Percentiles rank a stretch among this genome's conserved stretches.
Evolutionary conservation across 1,140 invertebrate genomes (phyloP).

Genomic region (Tribolium castaneum): DNA sequence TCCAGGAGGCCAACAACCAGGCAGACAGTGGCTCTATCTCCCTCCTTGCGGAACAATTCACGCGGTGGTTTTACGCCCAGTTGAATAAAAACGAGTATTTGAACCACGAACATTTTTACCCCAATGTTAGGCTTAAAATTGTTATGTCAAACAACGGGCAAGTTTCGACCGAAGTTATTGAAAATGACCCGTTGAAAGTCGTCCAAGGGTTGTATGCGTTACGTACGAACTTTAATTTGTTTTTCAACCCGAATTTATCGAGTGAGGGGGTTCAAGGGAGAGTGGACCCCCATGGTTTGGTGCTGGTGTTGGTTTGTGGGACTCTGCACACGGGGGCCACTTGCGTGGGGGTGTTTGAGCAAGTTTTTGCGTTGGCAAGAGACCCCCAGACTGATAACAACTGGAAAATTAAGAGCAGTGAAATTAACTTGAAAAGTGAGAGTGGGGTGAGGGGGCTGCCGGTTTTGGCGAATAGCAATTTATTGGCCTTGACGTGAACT

Average conservation of each 20-base stretch:
- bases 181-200: conserved; percentile 55
- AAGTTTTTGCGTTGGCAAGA: conserved; percentile 70
- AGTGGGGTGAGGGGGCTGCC: conserved; percentile 51
- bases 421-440: conserved; percentile 62
- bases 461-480: conserved; percentile 50
- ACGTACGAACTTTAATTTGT: conserved; percentile 64
- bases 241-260: conserved; percentile 72
- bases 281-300: conserved; percentile 71
- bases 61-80: conserved; percentile 71
- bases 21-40: conserved; percentile 55
- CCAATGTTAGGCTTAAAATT: conserved; percentile 62
- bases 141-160: conserved; percentile 55
- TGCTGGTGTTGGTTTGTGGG: conserved; percentile 71
- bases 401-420: conserved; percentile 71
- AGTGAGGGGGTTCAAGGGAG: conserved; percentile 68
- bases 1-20: background rate
- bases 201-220: conserved; percentile 62
- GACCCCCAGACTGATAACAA: conserved; percentile 71
- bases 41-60: conserved; percentile 68
- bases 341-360: conserved; percentile 73
- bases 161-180: conserved; percentile 53
- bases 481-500: conserved; percentile 47
- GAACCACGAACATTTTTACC: conserved; percentile 69
- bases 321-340: conserved; percentile 67
- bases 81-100: conserved; percentile 66